A percentile compares a stretch with the other conserved stretches of the same genome.
These are phyloP conservation scores for Gallirallus australis DNA, from an alignment of 2,797 vertebrate species.

Conservation along the genomic window DNA sequence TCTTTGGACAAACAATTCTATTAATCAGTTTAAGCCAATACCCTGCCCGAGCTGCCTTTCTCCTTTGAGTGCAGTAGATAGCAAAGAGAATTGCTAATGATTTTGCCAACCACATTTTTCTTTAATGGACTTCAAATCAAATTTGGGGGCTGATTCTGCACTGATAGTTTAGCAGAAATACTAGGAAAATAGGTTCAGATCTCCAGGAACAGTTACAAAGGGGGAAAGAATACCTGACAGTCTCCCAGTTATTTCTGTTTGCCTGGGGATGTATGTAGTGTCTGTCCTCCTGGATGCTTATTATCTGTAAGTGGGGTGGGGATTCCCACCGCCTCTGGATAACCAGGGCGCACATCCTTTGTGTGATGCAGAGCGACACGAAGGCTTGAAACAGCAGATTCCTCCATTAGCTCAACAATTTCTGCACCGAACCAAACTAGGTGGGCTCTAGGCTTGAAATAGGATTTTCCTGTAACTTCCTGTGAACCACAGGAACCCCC, in stretches of 20 bases:
- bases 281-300: neutral
- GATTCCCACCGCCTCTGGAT: neutral
- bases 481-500: neutral
- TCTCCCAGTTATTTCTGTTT: neutral
- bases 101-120: constrained; percentile 41
- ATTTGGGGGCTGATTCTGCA: neutral
- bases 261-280: neutral
- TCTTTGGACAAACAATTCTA: constrained; percentile 29
- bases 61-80: neutral
- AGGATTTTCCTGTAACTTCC: neutral
- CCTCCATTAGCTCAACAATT: neutral
- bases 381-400: neutral
- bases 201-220: neutral
- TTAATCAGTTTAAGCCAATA: constrained; percentile 23
- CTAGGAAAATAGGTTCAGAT: neutral
- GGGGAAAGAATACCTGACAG: neutral
- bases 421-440: neutral
- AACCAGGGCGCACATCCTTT: neutral
- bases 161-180: neutral
- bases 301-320: neutral
- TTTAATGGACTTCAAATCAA: constrained; percentile 24
- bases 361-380: neutral
- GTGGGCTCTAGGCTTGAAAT: neutral
- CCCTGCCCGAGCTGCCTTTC: neutral
- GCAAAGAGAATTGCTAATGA: constrained; percentile 34